These are phyloP conservation scores for Rotaria sp. DNA, from an alignment of 2,888 invertebrate genomes.

Conservation along the genomic window DNA sequence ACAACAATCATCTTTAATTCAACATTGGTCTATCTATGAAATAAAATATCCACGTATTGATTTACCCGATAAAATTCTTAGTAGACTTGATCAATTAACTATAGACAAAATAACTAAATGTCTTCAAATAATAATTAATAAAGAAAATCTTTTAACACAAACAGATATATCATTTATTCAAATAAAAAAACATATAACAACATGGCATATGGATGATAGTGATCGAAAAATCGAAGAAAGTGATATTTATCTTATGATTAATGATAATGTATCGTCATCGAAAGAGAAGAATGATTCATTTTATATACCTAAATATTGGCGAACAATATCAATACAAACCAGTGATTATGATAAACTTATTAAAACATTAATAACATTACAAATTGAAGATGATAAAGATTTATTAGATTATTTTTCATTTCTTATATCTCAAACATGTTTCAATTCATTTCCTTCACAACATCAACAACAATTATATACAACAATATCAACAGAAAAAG, in stretches of 20 bases:
- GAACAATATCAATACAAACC: neutral
- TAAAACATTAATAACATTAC: neutral
- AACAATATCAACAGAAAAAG: neutral
- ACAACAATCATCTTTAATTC: neutral
- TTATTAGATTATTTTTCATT: neutral
- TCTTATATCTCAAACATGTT: neutral
- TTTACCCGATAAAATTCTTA: neutral
- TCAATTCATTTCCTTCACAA: neutral
- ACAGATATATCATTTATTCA: neutral
- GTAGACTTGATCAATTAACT: neutral
- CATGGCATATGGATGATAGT: conserved; percentile 14
- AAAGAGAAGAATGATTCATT: neutral
- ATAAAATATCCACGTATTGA: neutral
- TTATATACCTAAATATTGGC: neutral
- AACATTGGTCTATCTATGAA: neutral
- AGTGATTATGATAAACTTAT: neutral
- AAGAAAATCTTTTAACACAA: neutral
- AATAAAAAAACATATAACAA: neutral
- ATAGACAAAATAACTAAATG: neutral
- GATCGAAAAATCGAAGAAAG: neutral
- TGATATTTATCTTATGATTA: neutral
- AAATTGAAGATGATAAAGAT: neutral
- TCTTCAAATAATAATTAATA: neutral
- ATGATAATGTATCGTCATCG: neutral
- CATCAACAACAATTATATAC: neutral